Percentiles rank a stretch among this genome's conserved stretches.
These are phyloP conservation scores for Amblyopsis hoosieri DNA, from an alignment of 2,797 vertebrate genomes.

Conservation along the genomic window DNA sequence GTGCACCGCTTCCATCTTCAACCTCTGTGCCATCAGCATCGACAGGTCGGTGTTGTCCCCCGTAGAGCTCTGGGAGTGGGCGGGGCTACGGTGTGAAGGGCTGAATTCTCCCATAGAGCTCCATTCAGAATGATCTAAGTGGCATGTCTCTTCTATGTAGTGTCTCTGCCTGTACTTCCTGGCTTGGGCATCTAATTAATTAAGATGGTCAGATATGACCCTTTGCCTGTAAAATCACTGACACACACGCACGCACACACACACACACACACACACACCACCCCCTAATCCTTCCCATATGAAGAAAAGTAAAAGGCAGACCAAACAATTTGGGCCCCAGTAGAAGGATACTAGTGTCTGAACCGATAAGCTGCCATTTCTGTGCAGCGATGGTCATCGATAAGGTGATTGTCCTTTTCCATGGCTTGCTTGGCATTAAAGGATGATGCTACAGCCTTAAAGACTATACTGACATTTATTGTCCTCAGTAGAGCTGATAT, in stretches of 20 bases:
- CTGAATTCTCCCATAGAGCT: too few species aligned
- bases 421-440: conserved; percentile 33
- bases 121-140: too few species aligned
- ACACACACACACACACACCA: too few species aligned
- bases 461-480: too few species aligned
- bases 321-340: conserved; percentile 13
- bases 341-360: conserved; percentile 15
- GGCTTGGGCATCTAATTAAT: not conserved
- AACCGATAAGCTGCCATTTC: conserved; percentile 25
- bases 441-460: conserved; percentile 23
- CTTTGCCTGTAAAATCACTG: conserved; percentile 35
- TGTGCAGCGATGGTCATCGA: conserved; percentile 24
- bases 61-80: not conserved
- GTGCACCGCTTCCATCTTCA: conserved; percentile 97
- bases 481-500: too few species aligned
- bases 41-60: conserved; percentile 82
- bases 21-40: conserved; percentile 94
- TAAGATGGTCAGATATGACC: conserved; percentile 11
- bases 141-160: too few species aligned
- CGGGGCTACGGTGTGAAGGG: too few species aligned
- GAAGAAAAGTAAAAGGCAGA: conserved; percentile 12
- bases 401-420: conserved; percentile 45
- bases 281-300: not conserved
- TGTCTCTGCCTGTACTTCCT: too few species aligned
- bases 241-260: too few species aligned